Conservation (phyloP, 2,797 vertebrate species). For the Argentina silus region DNA sequence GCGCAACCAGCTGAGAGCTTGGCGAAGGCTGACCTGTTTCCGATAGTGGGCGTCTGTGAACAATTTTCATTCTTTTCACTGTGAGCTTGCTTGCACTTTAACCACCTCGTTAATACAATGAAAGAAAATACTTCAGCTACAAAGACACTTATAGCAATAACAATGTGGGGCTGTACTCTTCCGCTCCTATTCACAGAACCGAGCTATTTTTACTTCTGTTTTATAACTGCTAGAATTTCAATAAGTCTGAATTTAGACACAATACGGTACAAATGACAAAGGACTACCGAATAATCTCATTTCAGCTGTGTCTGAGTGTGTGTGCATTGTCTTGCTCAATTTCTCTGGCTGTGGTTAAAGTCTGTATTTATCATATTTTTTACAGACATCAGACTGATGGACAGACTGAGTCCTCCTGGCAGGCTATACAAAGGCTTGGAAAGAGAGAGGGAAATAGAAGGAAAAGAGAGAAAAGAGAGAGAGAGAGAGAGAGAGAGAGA, state of each 20-base stretch:
- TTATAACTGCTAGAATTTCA: neutral
- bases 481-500: neutral
- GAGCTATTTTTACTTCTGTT: neutral
- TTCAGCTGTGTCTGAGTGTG: neutral
- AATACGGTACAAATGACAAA: neutral
- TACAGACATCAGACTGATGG: neutral
- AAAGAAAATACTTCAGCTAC: constrained; percentile 45
- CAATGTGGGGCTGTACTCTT: neutral
- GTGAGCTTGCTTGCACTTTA: constrained; percentile 40
- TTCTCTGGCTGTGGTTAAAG: neutral
- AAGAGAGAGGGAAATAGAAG: constrained; percentile 28
- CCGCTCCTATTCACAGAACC: neutral
- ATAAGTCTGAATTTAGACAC: neutral
- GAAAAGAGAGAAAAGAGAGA: constrained; percentile 18
- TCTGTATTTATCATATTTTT: neutral
- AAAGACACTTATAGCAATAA: constrained; percentile 23
- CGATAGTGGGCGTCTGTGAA: constrained; percentile 40
- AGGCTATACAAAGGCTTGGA: constrained; percentile 26
- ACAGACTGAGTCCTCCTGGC: constrained; percentile 27
- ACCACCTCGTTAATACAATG: constrained; percentile 48
- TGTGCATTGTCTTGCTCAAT: neutral
- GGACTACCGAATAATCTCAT: neutral
- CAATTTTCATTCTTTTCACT: constrained; percentile 68
- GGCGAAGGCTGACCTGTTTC: constrained; percentile 55
- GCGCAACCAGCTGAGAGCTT: constrained; percentile 62